These are phyloP conservation scores for Amblyopsis rosae DNA, from an alignment of 2,113 vertebrate genomes.

Conservation along the genomic window DNA sequence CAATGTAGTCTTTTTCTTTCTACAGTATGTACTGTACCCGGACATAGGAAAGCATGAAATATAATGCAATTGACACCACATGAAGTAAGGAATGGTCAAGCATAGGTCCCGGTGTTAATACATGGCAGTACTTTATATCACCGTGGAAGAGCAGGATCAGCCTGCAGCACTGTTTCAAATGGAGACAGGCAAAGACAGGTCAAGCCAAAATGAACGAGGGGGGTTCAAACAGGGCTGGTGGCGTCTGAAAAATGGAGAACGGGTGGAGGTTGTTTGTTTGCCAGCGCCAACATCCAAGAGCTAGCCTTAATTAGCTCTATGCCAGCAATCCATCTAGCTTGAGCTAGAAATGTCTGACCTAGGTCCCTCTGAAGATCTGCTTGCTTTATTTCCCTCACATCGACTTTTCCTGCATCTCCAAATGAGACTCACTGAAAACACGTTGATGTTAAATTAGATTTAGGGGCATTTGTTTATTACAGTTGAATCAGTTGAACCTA, in stretches of 20 bases:
- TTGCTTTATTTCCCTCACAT: conserved; percentile 9
- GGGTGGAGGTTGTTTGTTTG: conserved; percentile 36
- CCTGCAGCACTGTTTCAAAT: conserved; percentile 25
- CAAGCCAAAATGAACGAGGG: background rate
- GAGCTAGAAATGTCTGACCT: conserved; percentile 23
- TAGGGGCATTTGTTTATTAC: conserved; percentile 42
- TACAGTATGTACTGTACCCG: background rate
- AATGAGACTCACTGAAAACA: conserved; percentile 23
- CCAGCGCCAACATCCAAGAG: conserved; percentile 10
- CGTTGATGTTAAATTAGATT: conserved; percentile 19
- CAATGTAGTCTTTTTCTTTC: too few relatives aligned
- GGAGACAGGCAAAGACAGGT: conserved; percentile 18
- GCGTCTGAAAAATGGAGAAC: conserved; percentile 34
- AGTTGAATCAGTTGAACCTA: too few relatives aligned
- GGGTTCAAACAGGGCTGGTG: conserved; percentile 31
- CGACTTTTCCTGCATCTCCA: conserved; percentile 6
- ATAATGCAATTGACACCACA: background rate
- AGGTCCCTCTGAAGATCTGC: conserved; percentile 4
- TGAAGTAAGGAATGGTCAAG: background rate
- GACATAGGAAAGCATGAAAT: background rate
- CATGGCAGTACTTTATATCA: conserved; percentile 22
- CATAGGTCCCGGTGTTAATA: background rate
- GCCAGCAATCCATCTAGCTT: conserved; percentile 30
- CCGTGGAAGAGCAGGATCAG: conserved; percentile 13
- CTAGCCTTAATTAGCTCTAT: conserved; percentile 45